Evolutionary conservation across 2,888 invertebrate species (phyloP), one percentile per base, ranked within the genome.

Genomic region (Adelphocoris suturalis): DNA sequence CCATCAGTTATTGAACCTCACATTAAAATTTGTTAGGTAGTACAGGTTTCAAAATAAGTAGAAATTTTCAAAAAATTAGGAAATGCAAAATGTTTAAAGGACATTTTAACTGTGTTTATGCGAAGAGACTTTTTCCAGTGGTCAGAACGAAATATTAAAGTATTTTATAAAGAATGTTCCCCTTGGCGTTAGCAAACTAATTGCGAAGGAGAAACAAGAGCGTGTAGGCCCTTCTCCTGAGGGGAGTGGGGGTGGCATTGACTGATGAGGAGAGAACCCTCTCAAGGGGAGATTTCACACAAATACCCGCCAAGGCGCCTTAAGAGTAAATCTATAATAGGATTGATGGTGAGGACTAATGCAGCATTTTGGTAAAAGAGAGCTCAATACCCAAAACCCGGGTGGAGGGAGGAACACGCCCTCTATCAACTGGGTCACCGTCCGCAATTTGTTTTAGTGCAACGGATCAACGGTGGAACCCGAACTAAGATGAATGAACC

Each of bases 251-350:
- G 89, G 85, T 90, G 90, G 90, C 90, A 90, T 86, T 90, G 90
- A 90, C 90, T 90, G 90, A 90, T 90, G 90, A 90, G 90, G 47
- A 76, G 52, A 13, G 27, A 86, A 75, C 90, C 90, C 90, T 90
- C 87, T 86, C 57, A 81, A 82, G 89, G 89, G 89, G 68, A 81
- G 89, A 89, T 89, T 89, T 89, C 89, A 89, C 89, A 89, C 89
- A 89, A 85, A 89, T 85, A 89, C 89, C 37, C 89, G 81, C 80
- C 84, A 85, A 84, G 75, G 48, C 78, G 85, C 76, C 89, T 89
- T 85, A 89, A 85, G 89, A 89, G 82, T 90, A 90, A 90, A 90
- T 87, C 86, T 90, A 86, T 90, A 90, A 90, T 87, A 87, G 86
- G 90, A 90, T 90, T 90, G 90, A 90, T 90, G 87, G 87, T 89